These are phyloP conservation scores for Drosophila tripunctata DNA, from an alignment of 2,888 invertebrate genomes.

Conservation along the genomic window DNA sequence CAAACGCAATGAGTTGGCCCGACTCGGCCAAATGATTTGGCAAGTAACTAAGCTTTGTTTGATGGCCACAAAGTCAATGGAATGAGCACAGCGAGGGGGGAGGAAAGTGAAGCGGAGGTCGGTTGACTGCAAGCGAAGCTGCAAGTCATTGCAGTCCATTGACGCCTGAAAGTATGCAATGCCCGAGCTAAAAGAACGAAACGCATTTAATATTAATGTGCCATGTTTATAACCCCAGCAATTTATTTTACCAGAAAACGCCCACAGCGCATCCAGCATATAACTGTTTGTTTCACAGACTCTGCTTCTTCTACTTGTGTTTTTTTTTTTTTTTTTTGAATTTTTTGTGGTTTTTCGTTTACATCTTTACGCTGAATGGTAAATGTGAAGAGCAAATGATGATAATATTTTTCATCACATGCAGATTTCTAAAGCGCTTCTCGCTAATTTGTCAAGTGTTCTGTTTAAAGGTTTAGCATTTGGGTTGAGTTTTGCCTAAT, in stretches of 20 bases:
- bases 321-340: not conserved
- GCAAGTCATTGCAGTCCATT: conserved; percentile 77
- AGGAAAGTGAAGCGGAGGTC: not conserved
- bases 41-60: conserved; percentile 42
- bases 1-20: conserved; percentile 53
- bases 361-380: not conserved
- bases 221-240: conserved; percentile 74
- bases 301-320: conserved; percentile 10
- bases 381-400: conserved; percentile 51
- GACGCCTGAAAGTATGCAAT: conserved; percentile 77
- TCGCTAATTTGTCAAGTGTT: conserved; percentile 74
- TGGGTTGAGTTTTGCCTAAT: conserved; percentile 25
- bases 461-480: conserved; percentile 15
- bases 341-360: conserved; percentile 1
- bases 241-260: conserved; percentile 67
- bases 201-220: conserved; percentile 82
- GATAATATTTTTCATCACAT: conserved; percentile 68
- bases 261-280: conserved; percentile 8
- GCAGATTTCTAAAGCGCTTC: conserved; percentile 46
- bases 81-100: not conserved
- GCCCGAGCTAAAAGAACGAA: conserved; percentile 41
- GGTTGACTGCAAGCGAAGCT: conserved; percentile 14
- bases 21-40: conserved; percentile 57
- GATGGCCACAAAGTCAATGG: not conserved
- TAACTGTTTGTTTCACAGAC: conserved; percentile 5